Conservation (phyloP, 2,113 vertebrate species). For the Bolborhynchus lineola region DNA sequence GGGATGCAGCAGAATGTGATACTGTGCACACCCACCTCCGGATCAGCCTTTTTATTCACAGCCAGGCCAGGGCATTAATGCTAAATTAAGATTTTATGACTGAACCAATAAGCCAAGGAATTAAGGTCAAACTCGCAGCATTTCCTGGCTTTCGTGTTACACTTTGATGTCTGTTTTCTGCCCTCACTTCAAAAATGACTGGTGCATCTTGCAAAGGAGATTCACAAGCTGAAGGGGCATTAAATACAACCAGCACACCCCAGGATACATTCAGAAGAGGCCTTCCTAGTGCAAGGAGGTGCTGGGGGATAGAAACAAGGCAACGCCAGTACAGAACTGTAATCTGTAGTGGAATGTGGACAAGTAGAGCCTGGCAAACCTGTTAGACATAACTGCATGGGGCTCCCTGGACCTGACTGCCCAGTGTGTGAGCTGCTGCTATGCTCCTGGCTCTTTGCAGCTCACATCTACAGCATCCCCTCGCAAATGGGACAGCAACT, state of each 20-base stretch:
- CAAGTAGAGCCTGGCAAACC: background rate
- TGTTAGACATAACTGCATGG: background rate
- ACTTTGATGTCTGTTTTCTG: fast-evolving
- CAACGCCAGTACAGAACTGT: background rate
- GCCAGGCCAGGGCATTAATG: background rate
- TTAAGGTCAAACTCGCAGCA: background rate
- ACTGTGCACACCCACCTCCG: background rate
- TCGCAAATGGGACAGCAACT: background rate
- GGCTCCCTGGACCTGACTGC: background rate
- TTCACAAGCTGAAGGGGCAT: background rate
- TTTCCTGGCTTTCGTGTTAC: background rate
- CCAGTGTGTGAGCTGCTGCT: background rate
- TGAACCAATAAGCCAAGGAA: background rate
- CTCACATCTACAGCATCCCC: background rate
- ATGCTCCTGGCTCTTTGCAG: background rate
- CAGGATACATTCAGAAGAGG: background rate
- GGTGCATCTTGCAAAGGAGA: background rate
- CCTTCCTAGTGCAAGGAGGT: background rate
- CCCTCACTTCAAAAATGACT: background rate
- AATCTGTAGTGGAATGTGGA: background rate
- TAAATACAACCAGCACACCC: background rate
- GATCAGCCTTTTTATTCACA: background rate
- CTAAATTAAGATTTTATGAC: background rate
- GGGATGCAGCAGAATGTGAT: background rate
- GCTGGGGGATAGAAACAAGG: background rate